Conservation (phyloP, 2,797 vertebrate genomes). For the Coccyzus lansbergi region DNA sequence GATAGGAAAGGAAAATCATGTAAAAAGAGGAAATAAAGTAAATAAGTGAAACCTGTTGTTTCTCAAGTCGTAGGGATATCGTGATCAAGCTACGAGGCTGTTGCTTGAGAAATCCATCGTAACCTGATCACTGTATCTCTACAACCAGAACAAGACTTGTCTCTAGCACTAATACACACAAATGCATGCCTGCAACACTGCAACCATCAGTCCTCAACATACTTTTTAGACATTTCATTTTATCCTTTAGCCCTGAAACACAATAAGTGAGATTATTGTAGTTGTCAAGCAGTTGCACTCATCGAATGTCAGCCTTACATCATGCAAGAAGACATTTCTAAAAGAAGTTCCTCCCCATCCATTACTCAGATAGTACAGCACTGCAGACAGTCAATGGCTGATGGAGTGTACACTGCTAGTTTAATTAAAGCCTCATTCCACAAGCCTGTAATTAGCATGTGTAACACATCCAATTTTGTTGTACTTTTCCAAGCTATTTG, state of each 20-base stretch:
- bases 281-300: background rate
- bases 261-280: conserved; percentile 50
- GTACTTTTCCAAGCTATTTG: background rate
- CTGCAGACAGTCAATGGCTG: background rate
- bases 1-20: background rate
- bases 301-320: background rate
- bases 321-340: background rate
- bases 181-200: conserved; percentile 62
- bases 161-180: conserved; percentile 40
- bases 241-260: conserved; percentile 82
- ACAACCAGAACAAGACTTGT: conserved; percentile 63
- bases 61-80: conserved; percentile 70
- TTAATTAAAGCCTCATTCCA: background rate
- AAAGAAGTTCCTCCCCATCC: background rate
- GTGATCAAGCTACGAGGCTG: conserved; percentile 75
- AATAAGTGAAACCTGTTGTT: background rate
- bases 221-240: conserved; percentile 81
- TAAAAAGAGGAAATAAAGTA: background rate
- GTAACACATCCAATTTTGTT: background rate
- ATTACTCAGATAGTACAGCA: background rate
- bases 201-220: conserved; percentile 65
- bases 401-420: background rate
- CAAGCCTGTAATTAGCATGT: background rate
- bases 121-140: conserved; percentile 78
- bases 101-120: conserved; percentile 70